phyloP scores from a whole-genome alignment of 2,888 invertebrate genomes.

The Phragmatobia fuliginosa region DNA sequence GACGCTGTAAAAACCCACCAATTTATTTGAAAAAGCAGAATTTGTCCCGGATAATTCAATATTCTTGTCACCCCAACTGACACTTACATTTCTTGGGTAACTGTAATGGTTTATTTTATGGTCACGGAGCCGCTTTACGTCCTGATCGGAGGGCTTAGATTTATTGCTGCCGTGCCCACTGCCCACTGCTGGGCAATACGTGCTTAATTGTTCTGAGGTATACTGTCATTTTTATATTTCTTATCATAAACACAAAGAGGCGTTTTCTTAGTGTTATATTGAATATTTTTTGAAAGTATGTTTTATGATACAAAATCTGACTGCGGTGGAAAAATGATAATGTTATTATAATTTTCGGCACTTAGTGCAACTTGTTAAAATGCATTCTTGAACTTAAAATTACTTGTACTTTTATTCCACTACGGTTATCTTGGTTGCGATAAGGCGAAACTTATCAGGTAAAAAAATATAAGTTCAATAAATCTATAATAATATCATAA shows the following conservation, averaged over 20 bases:
- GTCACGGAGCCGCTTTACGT: slow-evolving; percentile 43
- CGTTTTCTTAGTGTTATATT: background rate
- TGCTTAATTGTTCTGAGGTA: slow-evolving; percentile 26
- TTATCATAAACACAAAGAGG: background rate
- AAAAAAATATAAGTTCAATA: too few species aligned
- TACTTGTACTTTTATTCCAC: too few species aligned
- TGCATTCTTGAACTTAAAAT: too few species aligned
- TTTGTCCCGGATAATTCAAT: slow-evolving; percentile 6
- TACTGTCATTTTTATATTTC: background rate
- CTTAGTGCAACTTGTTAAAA: too few species aligned
- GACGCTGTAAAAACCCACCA: too few species aligned
- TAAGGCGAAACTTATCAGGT: too few species aligned
- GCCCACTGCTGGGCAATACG: slow-evolving; percentile 14
- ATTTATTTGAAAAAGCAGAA: background rate
- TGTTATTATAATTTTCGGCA: too few species aligned
- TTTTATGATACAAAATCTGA: background rate
- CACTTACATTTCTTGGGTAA: slow-evolving; percentile 39
- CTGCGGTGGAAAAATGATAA: background rate
- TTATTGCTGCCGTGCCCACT: slow-evolving; percentile 34
- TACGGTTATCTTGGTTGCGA: too few species aligned
- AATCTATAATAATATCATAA: too few species aligned
- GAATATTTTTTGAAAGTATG: background rate
- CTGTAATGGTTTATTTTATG: slow-evolving; percentile 57
- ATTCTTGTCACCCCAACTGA: slow-evolving; percentile 28
- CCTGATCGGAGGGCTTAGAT: slow-evolving; percentile 42